Percentiles rank a stretch among this genome's conserved stretches.
These are phyloP conservation scores for Actenoides hombroni DNA, from an alignment of 2,113 vertebrate genomes.

Conservation along the genomic window DNA sequence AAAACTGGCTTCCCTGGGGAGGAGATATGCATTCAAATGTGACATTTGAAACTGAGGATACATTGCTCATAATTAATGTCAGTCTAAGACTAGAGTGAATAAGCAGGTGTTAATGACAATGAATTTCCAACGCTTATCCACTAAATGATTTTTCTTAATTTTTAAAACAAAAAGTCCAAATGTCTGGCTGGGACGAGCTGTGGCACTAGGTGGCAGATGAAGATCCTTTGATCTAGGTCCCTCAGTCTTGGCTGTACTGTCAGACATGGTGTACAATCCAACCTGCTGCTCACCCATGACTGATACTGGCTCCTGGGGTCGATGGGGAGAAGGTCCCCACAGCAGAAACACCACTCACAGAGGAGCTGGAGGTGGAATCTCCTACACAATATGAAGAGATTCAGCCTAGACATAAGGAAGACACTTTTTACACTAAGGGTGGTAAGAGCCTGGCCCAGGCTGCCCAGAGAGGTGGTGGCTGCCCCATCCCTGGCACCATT, in stretches of 20 bases:
- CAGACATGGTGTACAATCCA: fast-evolving
- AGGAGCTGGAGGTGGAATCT: neutral
- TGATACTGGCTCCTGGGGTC: neutral
- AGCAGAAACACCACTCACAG: fast-evolving
- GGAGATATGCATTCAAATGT: neutral
- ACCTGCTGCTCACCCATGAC: neutral
- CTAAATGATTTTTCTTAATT: neutral
- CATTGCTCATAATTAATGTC: neutral
- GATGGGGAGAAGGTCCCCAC: neutral
- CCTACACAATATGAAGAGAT: neutral
- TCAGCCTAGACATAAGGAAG: neutral
- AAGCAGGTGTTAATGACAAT: neutral
- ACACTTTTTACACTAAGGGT: neutral
- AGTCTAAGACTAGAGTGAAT: neutral
- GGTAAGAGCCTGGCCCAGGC: neutral
- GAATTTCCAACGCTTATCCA: neutral
- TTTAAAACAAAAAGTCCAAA: neutral
- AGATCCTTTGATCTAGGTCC: neutral
- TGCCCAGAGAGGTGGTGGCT: neutral
- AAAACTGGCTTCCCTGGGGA: neutral
- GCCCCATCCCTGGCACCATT: neutral
- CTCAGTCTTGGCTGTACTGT: neutral
- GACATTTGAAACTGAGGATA: neutral
- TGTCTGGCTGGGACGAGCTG: neutral
- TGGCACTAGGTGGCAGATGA: neutral